phyloP scores from a whole-genome alignment of 2,797 vertebrate genomes.

The Alfaro cultratus region DNA sequence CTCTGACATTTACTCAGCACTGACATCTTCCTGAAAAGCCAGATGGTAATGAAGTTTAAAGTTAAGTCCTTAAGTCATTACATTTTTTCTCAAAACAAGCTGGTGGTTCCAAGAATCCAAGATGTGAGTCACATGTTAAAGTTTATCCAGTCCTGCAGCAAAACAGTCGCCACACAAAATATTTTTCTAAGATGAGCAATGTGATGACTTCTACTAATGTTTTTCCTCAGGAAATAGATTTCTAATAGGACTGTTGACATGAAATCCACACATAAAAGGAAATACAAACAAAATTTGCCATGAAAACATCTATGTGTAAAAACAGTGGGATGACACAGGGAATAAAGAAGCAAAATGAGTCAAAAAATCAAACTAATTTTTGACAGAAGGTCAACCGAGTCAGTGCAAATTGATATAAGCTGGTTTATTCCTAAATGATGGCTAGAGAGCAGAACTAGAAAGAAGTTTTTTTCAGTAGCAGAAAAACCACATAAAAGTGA shows the following conservation, averaged over 20 bases:
- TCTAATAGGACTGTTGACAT: neutral
- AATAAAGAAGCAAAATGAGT: neutral
- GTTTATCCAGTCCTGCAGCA: neutral
- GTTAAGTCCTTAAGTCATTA: neutral
- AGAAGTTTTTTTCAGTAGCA: neutral
- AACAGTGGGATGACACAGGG: neutral
- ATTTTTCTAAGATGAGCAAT: neutral
- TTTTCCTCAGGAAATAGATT: neutral
- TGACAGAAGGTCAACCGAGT: too few species aligned
- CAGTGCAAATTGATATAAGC: neutral
- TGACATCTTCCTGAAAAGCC: neutral
- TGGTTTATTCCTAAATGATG: neutral
- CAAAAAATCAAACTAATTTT: neutral
- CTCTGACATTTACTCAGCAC: neutral
- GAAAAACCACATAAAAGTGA: neutral
- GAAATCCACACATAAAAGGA: neutral
- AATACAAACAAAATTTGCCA: neutral
- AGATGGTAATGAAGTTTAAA: neutral
- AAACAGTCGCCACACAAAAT: neutral
- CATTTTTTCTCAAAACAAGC: neutral
- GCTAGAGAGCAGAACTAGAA: neutral
- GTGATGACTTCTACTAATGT: neutral
- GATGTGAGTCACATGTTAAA: slow-evolving; percentile 9
- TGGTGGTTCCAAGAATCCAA: slow-evolving; percentile 5
- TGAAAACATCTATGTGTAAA: neutral